A percentile compares a stretch with the other conserved stretches of the same genome.
phyloP scores from a whole-genome alignment of 2,888 invertebrate species.

The Drosophila bunnanda region DNA sequence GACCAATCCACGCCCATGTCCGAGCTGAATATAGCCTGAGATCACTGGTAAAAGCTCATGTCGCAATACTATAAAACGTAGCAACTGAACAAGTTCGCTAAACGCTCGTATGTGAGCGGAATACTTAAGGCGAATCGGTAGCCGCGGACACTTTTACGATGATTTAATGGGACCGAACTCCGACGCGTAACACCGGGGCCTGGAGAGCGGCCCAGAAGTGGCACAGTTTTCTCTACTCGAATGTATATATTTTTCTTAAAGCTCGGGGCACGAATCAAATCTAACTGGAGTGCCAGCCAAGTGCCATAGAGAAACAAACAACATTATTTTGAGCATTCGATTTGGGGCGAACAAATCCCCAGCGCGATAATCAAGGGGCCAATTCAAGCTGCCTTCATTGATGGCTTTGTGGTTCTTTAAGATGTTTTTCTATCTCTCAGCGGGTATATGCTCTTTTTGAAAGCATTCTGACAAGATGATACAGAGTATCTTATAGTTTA shows the following conservation, averaged over 20 bases:
- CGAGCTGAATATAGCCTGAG: conserved; percentile 42
- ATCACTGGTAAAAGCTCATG: conserved; percentile 60
- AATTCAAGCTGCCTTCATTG: conserved; percentile 26
- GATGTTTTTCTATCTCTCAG: conserved; percentile 6
- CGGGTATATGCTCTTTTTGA: neutral
- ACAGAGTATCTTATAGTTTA: neutral
- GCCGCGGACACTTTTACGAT: conserved; percentile 63
- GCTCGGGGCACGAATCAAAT: conserved; percentile 54
- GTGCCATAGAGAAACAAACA: conserved; percentile 43
- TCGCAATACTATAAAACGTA: conserved; percentile 40
- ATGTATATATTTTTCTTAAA: conserved; percentile 22
- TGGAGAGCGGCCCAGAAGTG: conserved; percentile 64
- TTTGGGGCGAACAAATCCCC: conserved; percentile 65
- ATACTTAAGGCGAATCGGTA: conserved; percentile 57
- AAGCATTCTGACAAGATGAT: neutral
- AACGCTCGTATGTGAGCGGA: conserved; percentile 49
- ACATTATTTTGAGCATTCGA: conserved; percentile 44
- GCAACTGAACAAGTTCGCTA: conserved; percentile 42
- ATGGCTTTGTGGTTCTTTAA: conserved; percentile 22
- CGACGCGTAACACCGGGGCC: conserved; percentile 67
- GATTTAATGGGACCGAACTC: conserved; percentile 54
- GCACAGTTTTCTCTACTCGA: conserved; percentile 55
- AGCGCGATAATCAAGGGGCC: conserved; percentile 68
- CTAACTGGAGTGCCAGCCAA: conserved; percentile 52
- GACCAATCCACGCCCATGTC: conserved; percentile 52